Base-by-base conservation (phyloP, 2,113 vertebrate genomes). In the Trichomycterus rosablanca region DNA sequence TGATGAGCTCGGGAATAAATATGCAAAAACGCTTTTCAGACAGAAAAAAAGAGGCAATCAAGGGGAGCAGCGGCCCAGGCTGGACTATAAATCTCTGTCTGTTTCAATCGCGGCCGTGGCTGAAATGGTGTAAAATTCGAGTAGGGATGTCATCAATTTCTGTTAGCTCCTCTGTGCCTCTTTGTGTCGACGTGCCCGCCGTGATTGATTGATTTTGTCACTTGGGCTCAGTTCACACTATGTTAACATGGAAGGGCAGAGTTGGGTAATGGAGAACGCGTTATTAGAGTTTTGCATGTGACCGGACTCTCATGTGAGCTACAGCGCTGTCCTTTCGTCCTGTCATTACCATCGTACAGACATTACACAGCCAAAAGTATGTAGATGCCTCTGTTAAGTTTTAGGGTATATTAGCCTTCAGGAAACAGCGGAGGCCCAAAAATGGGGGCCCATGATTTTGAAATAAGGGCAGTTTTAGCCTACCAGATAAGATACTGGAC, bases 61-160 rank as follows among this genome's bases (percentile, higher is more conserved):
- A 91, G 91, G 86, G 84, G 83, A 89, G 89, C 89, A 80, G 74
- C 79, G 75, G 79, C 87, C 86, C 87, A 74, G 76, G 77, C 88
- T 85, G 88, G 91, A 93, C 95, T 87, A 98, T 98, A 97, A 98
- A 98, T 98, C 95, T 98, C 91, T 97, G 93, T 98, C 95, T 95
- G 88, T 95, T 97, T 97, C 95, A 96, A 96, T 97, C 83, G 91
- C 67, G 71, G 87, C 89, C 85, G 88, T 86, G 88, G 90, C 90
- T 88, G 91, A 94, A 95, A 93, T 87, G 86, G 90, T 95, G 92
- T 94, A 94, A 92, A 92, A 97, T 90, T 94, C 85, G 71, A 88
- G 91, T 79, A 53, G 88, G 93, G 95, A 95, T 97, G 91, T 93
- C 93, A 98, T 98, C 94, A 97, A 96, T 98, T 97, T 92, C 92